These are phyloP conservation scores for Drosophila hamatofila DNA, from an alignment of 2,888 invertebrate genomes.

Conservation along the genomic window DNA sequence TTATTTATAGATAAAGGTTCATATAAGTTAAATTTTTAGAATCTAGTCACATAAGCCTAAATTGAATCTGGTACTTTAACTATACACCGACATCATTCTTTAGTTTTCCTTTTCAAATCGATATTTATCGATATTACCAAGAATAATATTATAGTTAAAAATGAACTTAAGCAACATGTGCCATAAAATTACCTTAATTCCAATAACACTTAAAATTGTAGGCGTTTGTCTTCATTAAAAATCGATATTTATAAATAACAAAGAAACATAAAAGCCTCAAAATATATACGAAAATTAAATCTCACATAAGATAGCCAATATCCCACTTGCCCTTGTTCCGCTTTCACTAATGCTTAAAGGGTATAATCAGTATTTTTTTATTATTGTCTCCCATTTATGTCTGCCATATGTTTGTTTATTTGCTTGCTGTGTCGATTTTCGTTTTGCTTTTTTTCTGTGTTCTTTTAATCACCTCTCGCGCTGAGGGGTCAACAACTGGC, in stretches of 20 bases:
- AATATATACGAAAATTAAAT: background rate
- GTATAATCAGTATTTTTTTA: slow-evolving; percentile 39
- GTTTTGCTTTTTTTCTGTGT: slow-evolving; percentile 13
- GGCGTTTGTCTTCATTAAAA: background rate
- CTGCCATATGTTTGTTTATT: slow-evolving; percentile 72
- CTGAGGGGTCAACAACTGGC: slow-evolving; percentile 67
- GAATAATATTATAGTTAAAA: background rate
- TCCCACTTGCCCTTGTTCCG: background rate
- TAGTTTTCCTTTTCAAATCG: background rate
- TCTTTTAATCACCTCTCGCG: slow-evolving; percentile 9
- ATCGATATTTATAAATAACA: background rate
- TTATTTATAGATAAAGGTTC: too few species aligned
- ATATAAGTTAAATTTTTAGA: too few species aligned
- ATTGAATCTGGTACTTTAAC: too few species aligned
- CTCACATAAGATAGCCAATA: background rate
- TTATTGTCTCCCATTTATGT: slow-evolving; percentile 67
- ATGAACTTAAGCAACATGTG: background rate
- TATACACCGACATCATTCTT: too few species aligned
- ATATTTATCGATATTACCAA: background rate
- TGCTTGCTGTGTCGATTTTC: slow-evolving; percentile 17
- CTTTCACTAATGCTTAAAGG: background rate
- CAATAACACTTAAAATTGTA: too few species aligned
- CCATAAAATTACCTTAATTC: background rate
- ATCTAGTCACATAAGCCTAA: too few species aligned
- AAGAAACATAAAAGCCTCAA: too few species aligned